Percentiles rank a stretch among this genome's conserved stretches.
These are phyloP conservation scores for Amphibalanus amphitrite DNA, from an alignment of 1,140 invertebrate species.

Conservation along the genomic window DNA sequence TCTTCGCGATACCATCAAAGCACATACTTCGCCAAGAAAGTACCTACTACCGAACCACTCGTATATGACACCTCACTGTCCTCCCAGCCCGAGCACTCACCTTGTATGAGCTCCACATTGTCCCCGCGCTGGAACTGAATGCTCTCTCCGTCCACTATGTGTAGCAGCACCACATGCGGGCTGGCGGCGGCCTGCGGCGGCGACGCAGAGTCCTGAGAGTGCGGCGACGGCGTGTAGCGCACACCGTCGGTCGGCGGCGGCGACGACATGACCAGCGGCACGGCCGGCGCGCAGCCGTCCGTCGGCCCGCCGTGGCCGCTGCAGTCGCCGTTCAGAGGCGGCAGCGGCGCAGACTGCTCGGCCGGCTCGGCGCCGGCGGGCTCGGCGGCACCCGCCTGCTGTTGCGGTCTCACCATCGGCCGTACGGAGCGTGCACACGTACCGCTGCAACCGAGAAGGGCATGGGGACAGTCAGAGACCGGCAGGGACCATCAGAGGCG, in stretches of 20 bases:
- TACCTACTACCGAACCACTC: too few species aligned
- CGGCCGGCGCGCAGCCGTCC: too few species aligned
- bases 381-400: neutral
- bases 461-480: too few species aligned
- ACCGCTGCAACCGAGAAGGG: too few species aligned
- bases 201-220: constrained; percentile 3
- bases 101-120: neutral
- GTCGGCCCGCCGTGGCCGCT: neutral
- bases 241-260: neutral
- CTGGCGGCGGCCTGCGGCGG: constrained; percentile 11
- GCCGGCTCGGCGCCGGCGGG: too few species aligned
- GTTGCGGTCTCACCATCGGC: neutral
- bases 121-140: neutral
- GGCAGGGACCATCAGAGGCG: too few species aligned
- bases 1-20: too few species aligned
- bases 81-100: neutral
- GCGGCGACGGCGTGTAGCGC: neutral
- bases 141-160: constrained; percentile 5
- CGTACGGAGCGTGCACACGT: too few species aligned
- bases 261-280: neutral
- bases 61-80: too few species aligned
- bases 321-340: neutral
- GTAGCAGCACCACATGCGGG: constrained; percentile 1
- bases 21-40: too few species aligned
- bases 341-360: neutral